Evolutionary conservation across 2,888 invertebrate species (phyloP).

Genomic region (Habroteleia sp.): DNA sequence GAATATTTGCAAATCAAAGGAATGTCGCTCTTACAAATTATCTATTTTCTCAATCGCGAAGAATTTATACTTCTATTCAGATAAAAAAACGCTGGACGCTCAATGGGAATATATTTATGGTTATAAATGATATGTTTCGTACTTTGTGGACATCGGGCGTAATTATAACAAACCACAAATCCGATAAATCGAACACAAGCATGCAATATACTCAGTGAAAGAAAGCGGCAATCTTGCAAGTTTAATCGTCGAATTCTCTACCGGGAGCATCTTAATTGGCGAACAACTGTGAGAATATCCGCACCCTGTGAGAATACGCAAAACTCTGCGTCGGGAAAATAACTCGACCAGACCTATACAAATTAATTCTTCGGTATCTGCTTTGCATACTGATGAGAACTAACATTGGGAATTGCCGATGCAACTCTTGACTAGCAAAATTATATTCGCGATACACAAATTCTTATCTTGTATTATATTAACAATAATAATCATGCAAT

Average conservation of each 20-base stretch:
- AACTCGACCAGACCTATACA: constrained; percentile 33
- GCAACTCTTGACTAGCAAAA: no score
- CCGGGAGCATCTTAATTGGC: constrained; percentile 58
- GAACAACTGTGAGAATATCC: constrained; percentile 62
- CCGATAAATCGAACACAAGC: constrained; percentile 44
- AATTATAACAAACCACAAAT: constrained; percentile 35
- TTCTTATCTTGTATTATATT: no score
- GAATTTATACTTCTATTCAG: no score
- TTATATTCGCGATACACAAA: no score
- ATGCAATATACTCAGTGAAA: constrained; percentile 28
- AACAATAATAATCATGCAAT: no score
- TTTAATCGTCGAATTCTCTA: constrained; percentile 54
- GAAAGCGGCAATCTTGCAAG: constrained; percentile 47
- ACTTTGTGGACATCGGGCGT: constrained; percentile 11
- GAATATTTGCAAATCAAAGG: no score
- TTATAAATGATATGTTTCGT: constrained; percentile 8
- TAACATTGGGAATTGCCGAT: neutral
- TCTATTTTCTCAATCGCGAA: no score
- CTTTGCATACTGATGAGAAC: constrained; percentile 29
- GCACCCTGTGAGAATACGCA: constrained; percentile 34
- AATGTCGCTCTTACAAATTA: no score
- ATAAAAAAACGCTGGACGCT: no score
- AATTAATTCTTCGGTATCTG: constrained; percentile 28
- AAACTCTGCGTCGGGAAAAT: constrained; percentile 19
- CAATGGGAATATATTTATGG: no score